These are phyloP conservation scores for Cyanistes caeruleus DNA, from an alignment of 2,113 vertebrate species.

Conservation along the genomic window DNA sequence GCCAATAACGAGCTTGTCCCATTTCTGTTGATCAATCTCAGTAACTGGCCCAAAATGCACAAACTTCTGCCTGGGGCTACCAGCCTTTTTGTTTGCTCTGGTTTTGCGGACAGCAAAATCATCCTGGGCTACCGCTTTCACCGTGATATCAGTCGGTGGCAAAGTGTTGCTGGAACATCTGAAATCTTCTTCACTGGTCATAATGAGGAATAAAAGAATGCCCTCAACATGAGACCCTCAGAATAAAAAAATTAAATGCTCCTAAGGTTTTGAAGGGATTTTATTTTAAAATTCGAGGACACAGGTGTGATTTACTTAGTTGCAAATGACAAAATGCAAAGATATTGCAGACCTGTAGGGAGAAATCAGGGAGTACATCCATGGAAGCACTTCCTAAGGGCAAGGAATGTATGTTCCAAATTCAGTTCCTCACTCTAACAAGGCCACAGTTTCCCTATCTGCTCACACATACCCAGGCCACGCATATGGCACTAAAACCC, in stretches of 20 bases:
- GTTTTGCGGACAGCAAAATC: constrained; percentile 79
- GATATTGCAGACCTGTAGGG: background rate
- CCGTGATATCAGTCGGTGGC: constrained; percentile 70
- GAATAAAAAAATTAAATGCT: background rate
- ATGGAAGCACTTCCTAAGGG: background rate
- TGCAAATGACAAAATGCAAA: background rate
- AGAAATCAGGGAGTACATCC: background rate
- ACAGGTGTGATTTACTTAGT: background rate
- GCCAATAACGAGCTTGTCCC: constrained; percentile 82
- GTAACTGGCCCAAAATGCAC: constrained; percentile 95
- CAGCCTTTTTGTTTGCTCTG: constrained; percentile 76
- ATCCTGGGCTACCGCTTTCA: constrained; percentile 72
- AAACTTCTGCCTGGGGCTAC: constrained; percentile 78
- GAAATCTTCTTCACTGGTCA: constrained; percentile 68
- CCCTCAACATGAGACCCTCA: background rate
- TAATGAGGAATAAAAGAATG: constrained; percentile 61
- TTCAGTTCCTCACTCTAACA: background rate
- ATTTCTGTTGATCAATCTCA: constrained; percentile 86
- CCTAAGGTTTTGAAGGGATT: background rate
- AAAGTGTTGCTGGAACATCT: background rate
- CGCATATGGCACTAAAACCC: fast-evolving
- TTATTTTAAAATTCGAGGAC: background rate
- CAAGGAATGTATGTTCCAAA: background rate
- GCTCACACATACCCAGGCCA: background rate
- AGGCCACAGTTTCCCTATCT: background rate